Conservation (phyloP, 2,888 invertebrate species). For the Clostera curtula region DNA sequence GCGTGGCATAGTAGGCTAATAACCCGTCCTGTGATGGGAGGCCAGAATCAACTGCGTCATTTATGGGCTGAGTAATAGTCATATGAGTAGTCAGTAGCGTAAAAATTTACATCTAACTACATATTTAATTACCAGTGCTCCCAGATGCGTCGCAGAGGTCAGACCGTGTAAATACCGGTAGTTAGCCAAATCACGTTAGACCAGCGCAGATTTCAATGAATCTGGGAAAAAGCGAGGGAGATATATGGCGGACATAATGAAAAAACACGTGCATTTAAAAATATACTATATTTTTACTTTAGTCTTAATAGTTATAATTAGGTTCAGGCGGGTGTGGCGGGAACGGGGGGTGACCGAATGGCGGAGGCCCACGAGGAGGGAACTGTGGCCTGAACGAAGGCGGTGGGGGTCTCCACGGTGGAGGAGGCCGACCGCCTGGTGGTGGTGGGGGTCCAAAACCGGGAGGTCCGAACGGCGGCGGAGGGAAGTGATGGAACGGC, state of each 20-base stretch:
- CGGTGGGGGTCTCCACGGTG: slow-evolving; percentile 42
- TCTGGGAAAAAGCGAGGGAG: not conserved
- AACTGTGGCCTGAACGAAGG: slow-evolving; percentile 45
- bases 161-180: no score
- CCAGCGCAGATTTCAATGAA: no score
- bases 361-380: slow-evolving; percentile 35
- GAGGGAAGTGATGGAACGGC: slow-evolving; percentile 50
- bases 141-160: no score
- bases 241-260: not conserved
- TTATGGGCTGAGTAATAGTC: no score
- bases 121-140: no score
- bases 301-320: slow-evolving; percentile 62
- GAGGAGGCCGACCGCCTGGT: slow-evolving; percentile 67
- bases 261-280: slow-evolving; percentile 9
- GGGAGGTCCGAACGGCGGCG: slow-evolving; percentile 58
- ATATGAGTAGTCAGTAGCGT: no score
- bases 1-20: no score
- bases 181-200: no score
- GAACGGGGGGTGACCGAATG: slow-evolving; percentile 81
- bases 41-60: no score
- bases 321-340: slow-evolving; percentile 74
- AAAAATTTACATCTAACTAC: no score
- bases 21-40: no score
- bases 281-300: slow-evolving; percentile 25
- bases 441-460: slow-evolving; percentile 58